These are phyloP conservation scores for Neoascia interrupta DNA, from an alignment of 2,888 invertebrate species.

Conservation along the genomic window DNA sequence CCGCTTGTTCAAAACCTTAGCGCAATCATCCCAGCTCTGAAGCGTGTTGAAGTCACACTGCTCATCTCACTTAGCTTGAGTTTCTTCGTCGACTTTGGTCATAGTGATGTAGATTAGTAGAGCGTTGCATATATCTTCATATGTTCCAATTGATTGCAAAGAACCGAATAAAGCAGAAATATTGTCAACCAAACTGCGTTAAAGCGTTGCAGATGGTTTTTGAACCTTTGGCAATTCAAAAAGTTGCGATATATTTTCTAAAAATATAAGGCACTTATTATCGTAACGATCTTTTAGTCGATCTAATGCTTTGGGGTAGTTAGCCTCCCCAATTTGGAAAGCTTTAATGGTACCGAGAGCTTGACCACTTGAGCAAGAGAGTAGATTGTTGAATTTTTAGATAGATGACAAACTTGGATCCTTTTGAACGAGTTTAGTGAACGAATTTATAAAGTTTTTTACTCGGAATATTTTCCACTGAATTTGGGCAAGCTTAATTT, in stretches of 20 bases:
- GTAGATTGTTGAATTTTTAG: slow-evolving; percentile 11
- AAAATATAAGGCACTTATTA: too few species aligned
- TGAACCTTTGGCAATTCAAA: neutral
- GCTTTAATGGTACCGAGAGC: neutral
- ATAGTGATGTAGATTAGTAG: neutral
- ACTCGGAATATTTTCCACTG: neutral
- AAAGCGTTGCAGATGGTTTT: neutral
- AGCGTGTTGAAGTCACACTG: too few species aligned
- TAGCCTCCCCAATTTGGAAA: slow-evolving; percentile 12
- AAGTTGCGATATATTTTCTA: neutral
- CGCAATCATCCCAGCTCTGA: neutral
- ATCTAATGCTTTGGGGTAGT: neutral
- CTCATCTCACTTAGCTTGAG: neutral
- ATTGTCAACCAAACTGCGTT: slow-evolving; percentile 2
- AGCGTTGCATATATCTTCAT: neutral
- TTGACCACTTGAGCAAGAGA: neutral
- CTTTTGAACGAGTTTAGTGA: neutral
- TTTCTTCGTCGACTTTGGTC: neutral
- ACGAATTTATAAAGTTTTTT: neutral
- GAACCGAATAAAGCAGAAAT: slow-evolving; percentile 5
- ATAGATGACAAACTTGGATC: slow-evolving; percentile 1
- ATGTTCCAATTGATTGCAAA: neutral
- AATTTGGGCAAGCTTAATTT: too few species aligned
- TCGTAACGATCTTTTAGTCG: slow-evolving; percentile 16
- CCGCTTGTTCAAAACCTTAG: neutral